Conservation (phyloP, 1,140 invertebrate species). For the Carcinoscorpius rotundicauda region DNA sequence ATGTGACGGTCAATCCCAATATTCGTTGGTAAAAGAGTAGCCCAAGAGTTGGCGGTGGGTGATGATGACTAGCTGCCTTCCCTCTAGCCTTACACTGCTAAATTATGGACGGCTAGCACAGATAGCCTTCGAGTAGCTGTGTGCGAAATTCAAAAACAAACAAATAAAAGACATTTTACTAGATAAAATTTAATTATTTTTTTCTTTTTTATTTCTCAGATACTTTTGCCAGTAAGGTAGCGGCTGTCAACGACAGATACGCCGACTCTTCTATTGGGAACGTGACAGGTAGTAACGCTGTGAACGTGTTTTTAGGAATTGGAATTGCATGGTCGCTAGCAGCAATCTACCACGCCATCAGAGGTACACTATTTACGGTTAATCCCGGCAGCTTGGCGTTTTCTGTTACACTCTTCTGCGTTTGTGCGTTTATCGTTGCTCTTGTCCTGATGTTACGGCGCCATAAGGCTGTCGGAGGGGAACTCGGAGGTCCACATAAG, state of each 20-base stretch:
- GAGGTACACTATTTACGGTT: constrained; percentile 34
- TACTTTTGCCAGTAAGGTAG: constrained; percentile 96
- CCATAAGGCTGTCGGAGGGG: constrained; percentile 64
- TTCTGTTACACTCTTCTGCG: constrained; percentile 43
- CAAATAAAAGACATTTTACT: too few relatives aligned
- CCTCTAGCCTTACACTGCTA: too few relatives aligned
- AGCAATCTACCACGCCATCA: constrained; percentile 26
- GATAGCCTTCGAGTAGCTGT: too few relatives aligned
- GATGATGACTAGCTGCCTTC: too few relatives aligned
- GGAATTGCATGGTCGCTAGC: constrained; percentile 39
- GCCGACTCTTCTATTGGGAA: constrained; percentile 96
- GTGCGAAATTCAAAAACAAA: too few relatives aligned
- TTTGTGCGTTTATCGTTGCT: constrained; percentile 37
- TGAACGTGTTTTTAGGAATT: constrained; percentile 68
- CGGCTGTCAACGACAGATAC: constrained; percentile 91
- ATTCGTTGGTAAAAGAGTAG: too few relatives aligned
- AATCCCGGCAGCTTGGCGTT: constrained; percentile 41
- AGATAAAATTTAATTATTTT: too few relatives aligned
- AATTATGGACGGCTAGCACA: too few relatives aligned
- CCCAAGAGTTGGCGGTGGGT: too few relatives aligned
- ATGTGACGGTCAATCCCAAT: too few relatives aligned
- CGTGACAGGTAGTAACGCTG: constrained; percentile 96
- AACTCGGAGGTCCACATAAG: constrained; percentile 73
- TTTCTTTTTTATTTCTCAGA: constrained; percentile 39
- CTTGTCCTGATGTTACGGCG: constrained; percentile 63